A percentile compares a stretch with the other conserved stretches of the same genome.
These are phyloP conservation scores for Drosophila neocordata DNA, from an alignment of 1,140 invertebrate genomes.

Conservation along the genomic window DNA sequence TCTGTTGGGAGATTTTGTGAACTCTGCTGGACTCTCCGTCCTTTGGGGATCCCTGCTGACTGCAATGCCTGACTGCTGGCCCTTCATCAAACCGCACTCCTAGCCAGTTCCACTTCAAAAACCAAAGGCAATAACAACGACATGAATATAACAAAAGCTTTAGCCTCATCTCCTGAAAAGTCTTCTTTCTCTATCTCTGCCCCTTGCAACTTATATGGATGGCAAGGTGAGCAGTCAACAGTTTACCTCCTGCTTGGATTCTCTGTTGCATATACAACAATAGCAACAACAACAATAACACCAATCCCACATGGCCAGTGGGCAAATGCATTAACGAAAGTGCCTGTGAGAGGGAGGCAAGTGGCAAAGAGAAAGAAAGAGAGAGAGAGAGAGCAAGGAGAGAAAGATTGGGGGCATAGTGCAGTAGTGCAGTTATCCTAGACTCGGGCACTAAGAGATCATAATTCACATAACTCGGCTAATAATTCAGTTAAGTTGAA, in stretches of 20 bases:
- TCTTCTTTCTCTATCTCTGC: constrained; percentile 15
- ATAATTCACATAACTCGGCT: constrained; percentile 80
- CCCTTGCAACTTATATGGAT: constrained; percentile 20
- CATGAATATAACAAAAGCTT: constrained; percentile 66
- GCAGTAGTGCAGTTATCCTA: constrained; percentile 41
- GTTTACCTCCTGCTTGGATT: constrained; percentile 29
- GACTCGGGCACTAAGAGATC: constrained; percentile 76
- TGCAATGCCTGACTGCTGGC: constrained; percentile 28
- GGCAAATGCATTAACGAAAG: constrained; percentile 80
- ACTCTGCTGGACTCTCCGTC: constrained; percentile 14
- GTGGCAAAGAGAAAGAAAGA: too few species aligned
- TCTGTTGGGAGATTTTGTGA: constrained; percentile 45
- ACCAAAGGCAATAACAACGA: constrained; percentile 65
- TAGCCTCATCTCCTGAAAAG: constrained; percentile 1
- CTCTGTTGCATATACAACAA: constrained; percentile 45
- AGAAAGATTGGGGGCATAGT: background rate
- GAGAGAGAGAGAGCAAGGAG: background rate
- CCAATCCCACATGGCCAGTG: constrained; percentile 77
- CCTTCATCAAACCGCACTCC: background rate
- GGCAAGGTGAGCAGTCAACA: constrained; percentile 61
- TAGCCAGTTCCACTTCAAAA: constrained; percentile 21
- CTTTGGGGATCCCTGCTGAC: constrained; percentile 32
- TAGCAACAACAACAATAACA: constrained; percentile 20
- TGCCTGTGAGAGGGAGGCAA: constrained; percentile 32
- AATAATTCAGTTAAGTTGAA: constrained; percentile 81